Evolutionary conservation across 2,888 invertebrate species (phyloP).

Genomic region (Spilosoma lubricipeda): DNA sequence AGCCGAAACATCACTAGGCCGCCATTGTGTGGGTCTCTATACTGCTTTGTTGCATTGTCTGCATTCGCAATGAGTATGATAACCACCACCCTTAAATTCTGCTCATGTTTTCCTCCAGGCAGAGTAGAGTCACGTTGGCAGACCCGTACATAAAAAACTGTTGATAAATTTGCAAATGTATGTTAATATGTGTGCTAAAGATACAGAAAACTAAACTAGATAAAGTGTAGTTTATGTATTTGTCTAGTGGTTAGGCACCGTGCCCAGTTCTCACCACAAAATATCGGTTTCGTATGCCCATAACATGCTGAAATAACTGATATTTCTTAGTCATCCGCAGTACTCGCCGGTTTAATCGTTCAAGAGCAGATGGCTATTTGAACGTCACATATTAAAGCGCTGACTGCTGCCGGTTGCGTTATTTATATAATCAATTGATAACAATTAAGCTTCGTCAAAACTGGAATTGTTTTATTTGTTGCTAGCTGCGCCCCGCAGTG

Average conservation of each 20-base stretch:
- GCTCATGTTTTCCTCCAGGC: too few species aligned
- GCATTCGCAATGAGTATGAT: too few species aligned
- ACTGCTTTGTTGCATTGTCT: too few species aligned
- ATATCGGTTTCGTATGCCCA: background rate
- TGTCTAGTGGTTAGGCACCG: background rate
- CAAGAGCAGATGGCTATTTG: conserved; percentile 1
- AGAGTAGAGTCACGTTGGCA: too few species aligned
- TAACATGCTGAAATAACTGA: background rate
- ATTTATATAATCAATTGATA: background rate
- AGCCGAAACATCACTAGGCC: too few species aligned
- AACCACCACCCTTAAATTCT: too few species aligned
- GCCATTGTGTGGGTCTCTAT: too few species aligned
- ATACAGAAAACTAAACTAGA: background rate
- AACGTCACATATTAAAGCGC: conserved; percentile 7
- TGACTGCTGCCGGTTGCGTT: background rate
- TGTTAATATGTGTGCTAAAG: background rate
- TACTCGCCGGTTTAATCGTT: background rate
- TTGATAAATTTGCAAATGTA: too few species aligned
- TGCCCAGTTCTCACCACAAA: conserved; percentile 8
- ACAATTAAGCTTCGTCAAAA: background rate
- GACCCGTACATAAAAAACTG: too few species aligned
- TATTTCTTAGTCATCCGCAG: conserved; percentile 1
- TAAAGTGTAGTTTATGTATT: background rate
- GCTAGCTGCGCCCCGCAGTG: too few species aligned
- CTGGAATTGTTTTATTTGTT: background rate